Evolutionary conservation across 1,140 invertebrate genomes (phyloP).

Genomic region (Lasioglossum baleicum): DNA sequence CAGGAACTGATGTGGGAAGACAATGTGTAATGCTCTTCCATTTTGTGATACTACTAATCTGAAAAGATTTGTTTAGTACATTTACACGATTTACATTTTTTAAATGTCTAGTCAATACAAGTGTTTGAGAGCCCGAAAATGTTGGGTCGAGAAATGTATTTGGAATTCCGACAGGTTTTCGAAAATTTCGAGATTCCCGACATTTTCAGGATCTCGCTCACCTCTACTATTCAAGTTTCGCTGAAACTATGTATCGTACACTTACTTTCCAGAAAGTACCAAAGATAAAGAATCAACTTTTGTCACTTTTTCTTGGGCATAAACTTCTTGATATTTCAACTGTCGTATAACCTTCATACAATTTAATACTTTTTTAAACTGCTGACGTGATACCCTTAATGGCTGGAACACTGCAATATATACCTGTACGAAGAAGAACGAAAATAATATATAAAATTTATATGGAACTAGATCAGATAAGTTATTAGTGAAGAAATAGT

Average conservation of each 20-base stretch:
- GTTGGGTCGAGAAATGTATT: too few relatives aligned
- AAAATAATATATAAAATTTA: conserved; percentile 35
- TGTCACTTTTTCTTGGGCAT: conserved; percentile 93
- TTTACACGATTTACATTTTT: neutral
- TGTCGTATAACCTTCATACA: conserved; percentile 90
- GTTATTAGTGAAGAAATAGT: conserved; percentile 2
- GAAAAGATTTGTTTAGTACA: conserved; percentile 54
- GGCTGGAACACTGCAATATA: conserved; percentile 91
- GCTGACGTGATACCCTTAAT: conserved; percentile 88
- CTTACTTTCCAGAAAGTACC: conserved; percentile 92
- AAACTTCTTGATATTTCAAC: conserved; percentile 91
- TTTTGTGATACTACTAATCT: conserved; percentile 94
- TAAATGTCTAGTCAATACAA: neutral
- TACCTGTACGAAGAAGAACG: conserved; percentile 81
- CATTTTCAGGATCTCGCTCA: too few relatives aligned
- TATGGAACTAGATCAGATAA: neutral
- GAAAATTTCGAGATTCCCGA: too few relatives aligned
- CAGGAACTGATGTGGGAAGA: conserved; percentile 94
- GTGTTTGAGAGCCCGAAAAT: too few relatives aligned
- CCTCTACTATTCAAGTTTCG: too few relatives aligned
- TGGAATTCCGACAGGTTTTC: too few relatives aligned
- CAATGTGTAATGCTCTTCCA: conserved; percentile 91
- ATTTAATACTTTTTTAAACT: conserved; percentile 90
- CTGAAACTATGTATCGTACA: conserved; percentile 49
- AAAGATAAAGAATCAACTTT: conserved; percentile 92